phyloP scores from a whole-genome alignment of 2,888 invertebrate species.

The Acanthococcus lagerstroemiae region DNA sequence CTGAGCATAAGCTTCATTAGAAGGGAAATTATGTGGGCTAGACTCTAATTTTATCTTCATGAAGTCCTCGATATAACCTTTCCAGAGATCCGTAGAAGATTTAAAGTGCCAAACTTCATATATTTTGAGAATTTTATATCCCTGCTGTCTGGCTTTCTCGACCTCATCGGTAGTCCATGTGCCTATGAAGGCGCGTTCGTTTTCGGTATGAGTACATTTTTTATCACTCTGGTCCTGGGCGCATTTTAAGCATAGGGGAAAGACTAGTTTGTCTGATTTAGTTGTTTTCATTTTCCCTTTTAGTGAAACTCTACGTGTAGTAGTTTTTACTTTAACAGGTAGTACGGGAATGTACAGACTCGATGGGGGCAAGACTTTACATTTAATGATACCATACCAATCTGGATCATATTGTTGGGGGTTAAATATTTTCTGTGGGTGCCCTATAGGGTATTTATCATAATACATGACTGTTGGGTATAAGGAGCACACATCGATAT shows the following conservation, averaged over 20 bases:
- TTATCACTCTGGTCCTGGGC: constrained; percentile 30
- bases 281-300: too few species aligned
- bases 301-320: too few species aligned
- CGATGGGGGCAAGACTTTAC: constrained; percentile 18
- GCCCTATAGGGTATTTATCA: constrained; percentile 20
- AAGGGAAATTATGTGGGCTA: constrained; percentile 14
- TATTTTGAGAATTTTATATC: too few species aligned
- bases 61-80: too few species aligned
- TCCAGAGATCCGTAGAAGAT: too few species aligned
- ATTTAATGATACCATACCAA: constrained; percentile 18
- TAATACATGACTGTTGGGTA: constrained; percentile 25
- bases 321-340: constrained; percentile 35
- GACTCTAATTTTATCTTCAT: constrained; percentile 9
- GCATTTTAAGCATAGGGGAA: too few species aligned
- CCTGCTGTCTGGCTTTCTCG: too few species aligned
- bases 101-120: constrained; percentile 27
- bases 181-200: too few species aligned
- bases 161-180: constrained; percentile 13
- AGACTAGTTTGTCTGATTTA: constrained; percentile 33
- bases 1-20: constrained; percentile 33
- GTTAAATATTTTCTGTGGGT: constrained; percentile 7
- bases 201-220: constrained; percentile 14
- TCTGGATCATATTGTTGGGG: background rate
- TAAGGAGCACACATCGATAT: constrained; percentile 28
- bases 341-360: constrained; percentile 35